Base-by-base conservation (phyloP, 2,888 invertebrate genomes). In the Ophion ventricosus region DNA sequence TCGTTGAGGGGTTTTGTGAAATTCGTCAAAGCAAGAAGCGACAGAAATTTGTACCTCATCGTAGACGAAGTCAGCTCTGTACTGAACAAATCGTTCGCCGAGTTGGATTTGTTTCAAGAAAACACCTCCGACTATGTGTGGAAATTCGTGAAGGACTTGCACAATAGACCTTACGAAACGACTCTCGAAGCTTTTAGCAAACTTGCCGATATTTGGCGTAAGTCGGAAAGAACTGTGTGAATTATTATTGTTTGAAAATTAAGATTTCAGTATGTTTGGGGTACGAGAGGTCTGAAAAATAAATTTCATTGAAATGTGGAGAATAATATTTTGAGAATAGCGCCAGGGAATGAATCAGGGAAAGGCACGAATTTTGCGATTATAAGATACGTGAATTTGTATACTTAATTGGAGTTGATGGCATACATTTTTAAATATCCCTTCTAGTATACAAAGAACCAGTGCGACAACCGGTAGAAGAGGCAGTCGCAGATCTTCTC, bases 151-250 rank as follows among this genome's bases (percentile, higher is more conserved):
- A 94, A 94, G 87, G 95, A 95, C 90, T 93, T 95, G 80, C 95
- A 95, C 86, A 94, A 95, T 82, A 95, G 97, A 90, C 98, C 98
- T 0, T 97, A 97, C 91, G 97, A 97, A 90, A 96, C 97, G 0
- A 97, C 98, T 0, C 93, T 98, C 94, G 97, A 97, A 90, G 97
- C 97, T 0, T 97, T 98, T 93, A 96, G 97, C 29, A 98, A 98
- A 94, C 95, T 98, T 29, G 96, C 97, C 14, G 97, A 97, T 93
- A 96, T 96, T 91, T 95, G 95, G 88, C 93, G 95, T 94, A 95
- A 95, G 93, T 94, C 91, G 86, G 93, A 54, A 69, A 14, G 23
- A 80, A 61, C 73, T 35, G 26, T 63, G 26, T 7, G 29, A 80
- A 74, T 64, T 75, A 61, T 59, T 57, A 49, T 7, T 57, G 56